phyloP scores from a whole-genome alignment of 1,140 invertebrate species.

The Panulirus ornatus region DNA sequence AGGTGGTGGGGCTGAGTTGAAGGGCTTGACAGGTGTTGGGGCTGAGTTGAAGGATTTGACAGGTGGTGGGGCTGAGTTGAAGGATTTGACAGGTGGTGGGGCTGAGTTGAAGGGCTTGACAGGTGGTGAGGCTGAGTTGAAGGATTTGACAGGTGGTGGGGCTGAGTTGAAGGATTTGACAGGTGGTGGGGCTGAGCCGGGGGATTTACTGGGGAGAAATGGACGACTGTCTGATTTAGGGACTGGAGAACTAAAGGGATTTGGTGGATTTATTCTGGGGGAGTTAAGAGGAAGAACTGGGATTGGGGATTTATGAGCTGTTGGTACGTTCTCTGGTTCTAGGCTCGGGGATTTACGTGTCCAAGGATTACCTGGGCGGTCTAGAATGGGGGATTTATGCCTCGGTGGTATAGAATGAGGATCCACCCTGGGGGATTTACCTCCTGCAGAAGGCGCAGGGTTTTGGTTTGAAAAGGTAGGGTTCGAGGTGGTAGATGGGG shows the following conservation, averaged over 20 bases:
- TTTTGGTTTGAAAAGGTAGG: too few species aligned
- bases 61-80: too few species aligned
- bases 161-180: background rate
- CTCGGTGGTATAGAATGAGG: background rate
- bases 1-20: too few species aligned
- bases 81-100: background rate
- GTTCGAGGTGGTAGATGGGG: too few species aligned
- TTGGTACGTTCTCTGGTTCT: too few species aligned
- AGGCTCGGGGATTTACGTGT: too few species aligned
- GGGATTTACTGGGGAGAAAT: background rate
- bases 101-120: background rate
- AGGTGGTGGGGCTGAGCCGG: background rate
- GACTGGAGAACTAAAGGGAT: background rate
- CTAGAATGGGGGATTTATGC: too few species aligned
- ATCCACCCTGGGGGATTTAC: background rate
- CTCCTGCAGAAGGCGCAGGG: too few species aligned
- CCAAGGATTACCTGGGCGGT: too few species aligned
- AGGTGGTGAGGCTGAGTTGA: background rate
- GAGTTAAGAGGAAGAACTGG: background rate
- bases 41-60: too few species aligned
- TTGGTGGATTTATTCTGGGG: background rate
- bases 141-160: background rate
- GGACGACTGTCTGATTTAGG: background rate
- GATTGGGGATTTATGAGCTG: background rate
- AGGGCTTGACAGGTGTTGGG: too few species aligned